Conservation (phyloP, 2,888 invertebrate genomes). For the Anorthoa munda region DNA sequence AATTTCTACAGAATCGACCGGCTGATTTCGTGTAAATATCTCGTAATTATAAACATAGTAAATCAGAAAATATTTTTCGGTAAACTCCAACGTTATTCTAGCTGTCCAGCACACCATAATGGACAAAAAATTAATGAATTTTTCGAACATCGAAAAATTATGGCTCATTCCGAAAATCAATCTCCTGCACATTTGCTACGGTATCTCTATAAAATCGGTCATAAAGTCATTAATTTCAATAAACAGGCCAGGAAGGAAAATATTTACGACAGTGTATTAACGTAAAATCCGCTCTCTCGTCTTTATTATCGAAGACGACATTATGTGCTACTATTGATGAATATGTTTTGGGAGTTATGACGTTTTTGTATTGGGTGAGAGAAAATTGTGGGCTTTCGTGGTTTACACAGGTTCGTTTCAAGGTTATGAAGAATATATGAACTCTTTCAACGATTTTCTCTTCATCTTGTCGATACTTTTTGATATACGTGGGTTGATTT, state of each 20-base stretch:
- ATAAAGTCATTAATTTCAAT: constrained; percentile 60
- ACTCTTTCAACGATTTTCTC: not conserved
- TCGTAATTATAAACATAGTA: no score
- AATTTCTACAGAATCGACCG: no score
- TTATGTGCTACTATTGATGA: constrained; percentile 43
- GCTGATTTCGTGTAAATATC: no score
- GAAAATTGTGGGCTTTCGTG: not conserved
- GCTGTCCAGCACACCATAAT: not conserved
- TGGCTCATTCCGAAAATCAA: constrained; percentile 47
- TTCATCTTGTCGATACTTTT: not conserved
- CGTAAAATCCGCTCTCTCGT: constrained; percentile 30
- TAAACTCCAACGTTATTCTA: not conserved
- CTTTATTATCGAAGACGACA: constrained; percentile 44
- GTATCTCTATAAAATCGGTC: constrained; percentile 46
- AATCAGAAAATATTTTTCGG: not conserved
- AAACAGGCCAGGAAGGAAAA: constrained; percentile 49
- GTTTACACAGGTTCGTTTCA: no score
- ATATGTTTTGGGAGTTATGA: constrained; percentile 17
- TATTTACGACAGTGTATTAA: constrained; percentile 58
- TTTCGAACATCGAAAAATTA: constrained; percentile 18
- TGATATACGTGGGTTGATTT: no score
- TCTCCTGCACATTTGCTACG: constrained; percentile 25
- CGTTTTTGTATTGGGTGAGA: constrained; percentile 7
- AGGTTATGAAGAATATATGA: not conserved
- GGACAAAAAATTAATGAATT: constrained; percentile 15